Percentiles rank a stretch among this genome's conserved stretches.
Conservation (phyloP, 92 coral and sea anemone genomes). For the Micromussa lordhowensis region DNA sequence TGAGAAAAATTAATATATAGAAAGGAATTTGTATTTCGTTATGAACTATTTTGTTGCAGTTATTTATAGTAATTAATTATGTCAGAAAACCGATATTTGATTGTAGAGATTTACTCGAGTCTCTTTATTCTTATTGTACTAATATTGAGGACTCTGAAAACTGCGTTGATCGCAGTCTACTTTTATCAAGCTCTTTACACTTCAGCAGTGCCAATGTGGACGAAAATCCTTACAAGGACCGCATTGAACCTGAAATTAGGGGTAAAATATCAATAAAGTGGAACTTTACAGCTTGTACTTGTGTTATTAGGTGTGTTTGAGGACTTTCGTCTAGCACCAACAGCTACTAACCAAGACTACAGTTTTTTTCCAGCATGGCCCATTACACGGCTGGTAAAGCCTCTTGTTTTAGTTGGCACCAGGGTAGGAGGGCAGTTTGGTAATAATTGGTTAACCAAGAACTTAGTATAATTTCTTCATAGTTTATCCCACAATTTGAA, state of each 20-base stretch:
- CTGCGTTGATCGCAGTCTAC: conserved; percentile 22
- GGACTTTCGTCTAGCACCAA: too few species aligned
- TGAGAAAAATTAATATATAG: neutral
- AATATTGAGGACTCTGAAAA: neutral
- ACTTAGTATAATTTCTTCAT: too few species aligned
- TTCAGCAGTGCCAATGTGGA: neutral
- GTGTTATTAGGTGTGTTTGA: neutral
- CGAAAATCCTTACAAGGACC: neutral
- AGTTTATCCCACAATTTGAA: too few species aligned
- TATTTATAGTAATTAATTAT: neutral
- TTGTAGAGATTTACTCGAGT: neutral
- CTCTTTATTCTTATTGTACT: too few species aligned
- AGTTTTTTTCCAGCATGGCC: too few species aligned
- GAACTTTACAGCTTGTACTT: neutral
- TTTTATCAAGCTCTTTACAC: too few species aligned
- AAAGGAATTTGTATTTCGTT: neutral
- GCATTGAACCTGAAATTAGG: neutral
- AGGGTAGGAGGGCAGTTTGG: too few species aligned
- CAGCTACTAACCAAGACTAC: too few species aligned
- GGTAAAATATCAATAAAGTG: neutral
- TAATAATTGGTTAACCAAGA: too few species aligned
- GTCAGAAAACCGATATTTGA: neutral
- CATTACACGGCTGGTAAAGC: too few species aligned
- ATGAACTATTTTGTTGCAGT: neutral
- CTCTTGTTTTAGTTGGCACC: too few species aligned